phyloP scores from a whole-genome alignment of 2,113 vertebrate genomes.

The Scomber colias region DNA sequence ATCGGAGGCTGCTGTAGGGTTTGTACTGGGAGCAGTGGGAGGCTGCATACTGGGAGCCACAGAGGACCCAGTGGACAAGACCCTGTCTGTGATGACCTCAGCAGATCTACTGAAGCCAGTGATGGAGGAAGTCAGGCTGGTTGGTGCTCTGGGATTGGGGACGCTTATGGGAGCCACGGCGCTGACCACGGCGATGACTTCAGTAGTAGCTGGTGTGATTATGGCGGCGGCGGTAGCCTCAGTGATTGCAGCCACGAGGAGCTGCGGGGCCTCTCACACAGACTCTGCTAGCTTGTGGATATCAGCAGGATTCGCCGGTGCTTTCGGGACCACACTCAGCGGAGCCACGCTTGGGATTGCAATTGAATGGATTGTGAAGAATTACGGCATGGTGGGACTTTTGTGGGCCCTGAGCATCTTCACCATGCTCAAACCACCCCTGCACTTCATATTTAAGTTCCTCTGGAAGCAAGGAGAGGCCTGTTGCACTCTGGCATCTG shows the following conservation, averaged over 20 bases:
- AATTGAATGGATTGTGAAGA: conserved; percentile 69
- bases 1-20: conserved; percentile 63
- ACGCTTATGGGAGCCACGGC: conserved; percentile 77
- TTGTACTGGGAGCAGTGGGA: conserved; percentile 76
- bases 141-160: conserved; percentile 80
- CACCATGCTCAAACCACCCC: conserved; percentile 63
- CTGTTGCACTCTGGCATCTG: conserved; percentile 28
- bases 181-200: conserved; percentile 72
- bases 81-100: conserved; percentile 57
- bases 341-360: conserved; percentile 68
- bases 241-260: conserved; percentile 45
- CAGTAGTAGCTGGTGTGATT: conserved; percentile 74
- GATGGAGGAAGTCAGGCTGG: conserved; percentile 64
- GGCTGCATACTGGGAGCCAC: conserved; percentile 79
- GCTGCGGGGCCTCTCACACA: not conserved
- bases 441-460: conserved; percentile 57
- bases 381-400: conserved; percentile 69
- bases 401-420: conserved; percentile 73
- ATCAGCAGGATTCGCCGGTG: conserved; percentile 61
- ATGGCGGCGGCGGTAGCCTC: conserved; percentile 66
- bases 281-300: conserved; percentile 58
- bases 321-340: conserved; percentile 63
- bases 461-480: conserved; percentile 51
- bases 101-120: conserved; percentile 62
- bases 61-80: conserved; percentile 70